Conservation (phyloP, 1,140 invertebrate species). For the Caligus rogercresseyi region DNA sequence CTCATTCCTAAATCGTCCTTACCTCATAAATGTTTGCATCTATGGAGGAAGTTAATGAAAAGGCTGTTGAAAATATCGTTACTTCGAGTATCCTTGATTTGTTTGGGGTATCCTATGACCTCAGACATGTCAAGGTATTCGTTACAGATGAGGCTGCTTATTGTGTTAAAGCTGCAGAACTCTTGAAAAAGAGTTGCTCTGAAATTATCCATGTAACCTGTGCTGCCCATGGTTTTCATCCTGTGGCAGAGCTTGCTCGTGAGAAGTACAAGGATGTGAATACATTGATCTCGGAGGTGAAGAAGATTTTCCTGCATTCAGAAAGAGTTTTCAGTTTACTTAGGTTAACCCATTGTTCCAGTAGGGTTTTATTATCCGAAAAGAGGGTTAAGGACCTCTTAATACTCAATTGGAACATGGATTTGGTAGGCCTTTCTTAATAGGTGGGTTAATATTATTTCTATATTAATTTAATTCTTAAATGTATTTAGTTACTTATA, state of each 20-base stretch:
- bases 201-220: neutral
- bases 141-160: neutral
- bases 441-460: no score
- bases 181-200: neutral
- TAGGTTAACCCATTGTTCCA: no score
- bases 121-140: neutral
- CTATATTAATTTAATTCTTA: no score
- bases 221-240: neutral
- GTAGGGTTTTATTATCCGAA: no score
- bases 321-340: no score
- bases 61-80: no score
- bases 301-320: conserved; percentile 10
- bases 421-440: no score
- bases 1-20: neutral
- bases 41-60: neutral
- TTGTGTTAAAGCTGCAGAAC: neutral
- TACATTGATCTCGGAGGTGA: neutral
- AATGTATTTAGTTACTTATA: no score
- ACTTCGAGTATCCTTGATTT: no score
- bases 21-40: neutral
- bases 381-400: no score
- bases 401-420: no score
- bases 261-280: neutral
- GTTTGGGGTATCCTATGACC: neutral
- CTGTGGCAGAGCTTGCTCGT: neutral